phyloP scores from a whole-genome alignment of 1,140 invertebrate genomes.

The Temnothorax nylanderi region DNA sequence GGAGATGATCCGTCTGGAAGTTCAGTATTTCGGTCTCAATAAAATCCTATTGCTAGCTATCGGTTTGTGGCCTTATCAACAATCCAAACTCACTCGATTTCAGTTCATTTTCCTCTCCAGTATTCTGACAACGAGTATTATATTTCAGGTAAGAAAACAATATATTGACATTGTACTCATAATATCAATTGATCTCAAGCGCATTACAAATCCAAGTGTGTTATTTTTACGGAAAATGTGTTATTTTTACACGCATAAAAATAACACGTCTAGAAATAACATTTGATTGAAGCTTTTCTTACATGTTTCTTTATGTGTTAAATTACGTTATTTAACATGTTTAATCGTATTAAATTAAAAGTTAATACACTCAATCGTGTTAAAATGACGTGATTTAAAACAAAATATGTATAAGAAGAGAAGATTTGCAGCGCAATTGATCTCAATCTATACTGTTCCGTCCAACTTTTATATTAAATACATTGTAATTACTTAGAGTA shows the following conservation, averaged over 20 bases:
- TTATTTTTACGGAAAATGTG: no score
- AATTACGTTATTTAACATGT: no score
- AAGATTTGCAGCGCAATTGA: neutral
- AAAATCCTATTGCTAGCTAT: neutral
- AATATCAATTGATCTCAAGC: neutral
- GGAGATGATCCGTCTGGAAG: neutral
- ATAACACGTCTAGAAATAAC: no score
- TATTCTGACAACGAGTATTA: neutral
- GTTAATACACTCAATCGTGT: no score
- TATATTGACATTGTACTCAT: neutral
- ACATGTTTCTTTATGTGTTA: no score
- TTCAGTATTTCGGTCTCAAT: constrained; percentile 8
- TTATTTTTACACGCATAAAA: no score
- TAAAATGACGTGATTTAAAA: no score
- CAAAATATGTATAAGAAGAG: no score
- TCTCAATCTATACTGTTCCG: neutral
- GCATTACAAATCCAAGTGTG: no score
- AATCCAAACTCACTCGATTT: neutral
- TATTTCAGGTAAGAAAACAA: constrained; percentile 3
- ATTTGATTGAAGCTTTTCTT: no score
- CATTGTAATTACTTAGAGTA: neutral
- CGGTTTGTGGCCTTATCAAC: neutral
- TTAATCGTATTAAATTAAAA: no score
- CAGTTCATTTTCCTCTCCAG: neutral
- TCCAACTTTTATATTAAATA: neutral